Conservation (phyloP, 2,113 vertebrate species). For the human (Homo sapiens) region GRCh38 chr9:80311001-80311500, state of each 20-base stretch:
- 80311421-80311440: neutral
- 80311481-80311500: neutral
- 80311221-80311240: neutral
- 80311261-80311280: neutral
- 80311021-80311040: neutral
- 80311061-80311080: neutral
- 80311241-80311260: neutral
- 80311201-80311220: neutral
- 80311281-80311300: neutral
- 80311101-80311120: neutral
- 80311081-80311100: neutral
- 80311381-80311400: neutral
- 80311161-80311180: neutral
- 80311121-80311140: slow-evolving; percentile 5
- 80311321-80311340: neutral
- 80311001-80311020: neutral
- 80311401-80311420: neutral
- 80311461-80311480: neutral
- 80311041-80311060: neutral
- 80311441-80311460: neutral
- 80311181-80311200: neutral
- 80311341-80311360: neutral
- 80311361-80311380: neutral
- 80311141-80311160: neutral
- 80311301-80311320: neutral